These are phyloP conservation scores for Drosophila sucinea DNA, from an alignment of 1,140 invertebrate genomes.

Conservation along the genomic window DNA sequence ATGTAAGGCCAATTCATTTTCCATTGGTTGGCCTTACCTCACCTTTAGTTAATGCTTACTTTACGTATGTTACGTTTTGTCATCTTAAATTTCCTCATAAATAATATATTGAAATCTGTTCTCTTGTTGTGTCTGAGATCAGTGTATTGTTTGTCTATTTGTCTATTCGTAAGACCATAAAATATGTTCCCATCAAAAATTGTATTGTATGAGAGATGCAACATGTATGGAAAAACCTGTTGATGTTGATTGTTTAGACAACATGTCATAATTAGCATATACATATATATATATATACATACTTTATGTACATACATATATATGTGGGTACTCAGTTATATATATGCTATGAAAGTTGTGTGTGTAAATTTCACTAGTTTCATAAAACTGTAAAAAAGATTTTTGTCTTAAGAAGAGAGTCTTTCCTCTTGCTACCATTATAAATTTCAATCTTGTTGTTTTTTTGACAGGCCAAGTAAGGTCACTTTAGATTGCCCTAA, in stretches of 20 bases:
- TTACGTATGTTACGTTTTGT: background rate
- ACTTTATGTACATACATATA: background rate
- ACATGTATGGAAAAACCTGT: slow-evolving; percentile 9
- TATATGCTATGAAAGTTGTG: slow-evolving; percentile 6
- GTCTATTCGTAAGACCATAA: slow-evolving; percentile 14
- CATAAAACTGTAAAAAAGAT: background rate
- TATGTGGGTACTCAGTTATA: slow-evolving; percentile 9
- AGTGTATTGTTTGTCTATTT: background rate
- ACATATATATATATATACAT: background rate
- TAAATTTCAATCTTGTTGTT: background rate
- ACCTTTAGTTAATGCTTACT: background rate
- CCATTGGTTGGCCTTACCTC: background rate
- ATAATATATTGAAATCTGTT: slow-evolving; percentile 21
- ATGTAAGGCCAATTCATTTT: background rate
- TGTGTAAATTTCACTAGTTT: slow-evolving; percentile 8
- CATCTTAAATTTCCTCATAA: slow-evolving; percentile 9
- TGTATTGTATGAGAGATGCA: slow-evolving; percentile 9
- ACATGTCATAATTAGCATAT: slow-evolving; percentile 17
- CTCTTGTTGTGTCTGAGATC: background rate
- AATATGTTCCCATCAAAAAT: slow-evolving; percentile 17
- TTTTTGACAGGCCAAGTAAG: slow-evolving; percentile 6
- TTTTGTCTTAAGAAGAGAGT: slow-evolving; percentile 1
- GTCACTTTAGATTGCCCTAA: background rate
- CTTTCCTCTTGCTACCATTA: background rate
- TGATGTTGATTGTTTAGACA: slow-evolving; percentile 15